Evolutionary conservation across 2,113 vertebrate genomes (phyloP).

Genomic region (Etheostoma spectabile): DNA sequence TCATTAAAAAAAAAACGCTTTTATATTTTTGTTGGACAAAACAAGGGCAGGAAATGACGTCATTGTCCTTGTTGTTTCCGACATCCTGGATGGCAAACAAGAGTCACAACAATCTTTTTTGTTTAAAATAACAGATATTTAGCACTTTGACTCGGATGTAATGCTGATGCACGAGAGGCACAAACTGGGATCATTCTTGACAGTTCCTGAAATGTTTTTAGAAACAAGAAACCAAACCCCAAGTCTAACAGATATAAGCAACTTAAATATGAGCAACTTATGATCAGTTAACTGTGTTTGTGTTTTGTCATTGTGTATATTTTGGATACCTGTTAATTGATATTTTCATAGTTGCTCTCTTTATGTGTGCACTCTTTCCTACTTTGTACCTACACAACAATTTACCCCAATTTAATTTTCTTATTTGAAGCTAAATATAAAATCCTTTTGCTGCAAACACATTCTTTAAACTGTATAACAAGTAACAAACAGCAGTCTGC

Average conservation of each 20-base stretch:
- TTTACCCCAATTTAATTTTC: neutral
- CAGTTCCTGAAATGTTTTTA: neutral
- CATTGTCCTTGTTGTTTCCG: neutral
- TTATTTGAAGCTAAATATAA: neutral
- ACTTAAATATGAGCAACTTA: neutral
- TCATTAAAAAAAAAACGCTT: neutral
- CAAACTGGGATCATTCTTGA: neutral
- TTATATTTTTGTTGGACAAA: neutral
- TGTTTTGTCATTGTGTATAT: neutral
- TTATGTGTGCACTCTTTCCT: neutral
- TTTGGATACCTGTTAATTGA: neutral
- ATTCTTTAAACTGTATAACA: neutral
- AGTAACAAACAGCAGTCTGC: neutral
- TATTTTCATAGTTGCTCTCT: neutral
- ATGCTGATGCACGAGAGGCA: neutral
- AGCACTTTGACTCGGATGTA: neutral
- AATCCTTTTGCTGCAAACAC: neutral
- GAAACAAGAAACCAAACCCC: neutral
- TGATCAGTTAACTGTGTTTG: neutral
- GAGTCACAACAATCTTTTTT: neutral
- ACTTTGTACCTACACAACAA: neutral
- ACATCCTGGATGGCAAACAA: neutral
- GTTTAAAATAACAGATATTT: neutral
- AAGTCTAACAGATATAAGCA: neutral
- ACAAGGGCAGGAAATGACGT: neutral